Percentiles rank a stretch among this genome's conserved stretches.
phyloP scores from a whole-genome alignment of 2,113 vertebrate species.

The Anarhynchus alexandrinus region DNA sequence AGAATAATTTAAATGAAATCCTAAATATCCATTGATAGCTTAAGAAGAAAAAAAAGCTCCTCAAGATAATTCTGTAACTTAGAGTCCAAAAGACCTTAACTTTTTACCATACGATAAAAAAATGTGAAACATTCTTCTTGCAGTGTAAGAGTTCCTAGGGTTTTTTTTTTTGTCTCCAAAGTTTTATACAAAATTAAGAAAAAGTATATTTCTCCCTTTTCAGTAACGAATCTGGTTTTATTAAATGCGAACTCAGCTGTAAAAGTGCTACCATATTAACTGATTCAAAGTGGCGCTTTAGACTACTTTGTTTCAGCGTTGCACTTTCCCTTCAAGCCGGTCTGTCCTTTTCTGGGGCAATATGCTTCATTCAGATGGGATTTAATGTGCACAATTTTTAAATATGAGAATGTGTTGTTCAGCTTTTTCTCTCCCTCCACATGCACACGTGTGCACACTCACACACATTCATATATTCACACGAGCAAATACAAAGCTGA shows the following conservation, averaged over 20 bases:
- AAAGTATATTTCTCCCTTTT: neutral
- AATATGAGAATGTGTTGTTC: neutral
- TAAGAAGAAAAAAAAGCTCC: neutral
- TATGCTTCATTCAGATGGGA: neutral
- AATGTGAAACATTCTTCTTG: neutral
- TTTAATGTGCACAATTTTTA: neutral
- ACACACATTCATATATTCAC: neutral
- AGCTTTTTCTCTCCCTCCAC: neutral
- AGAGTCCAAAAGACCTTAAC: neutral
- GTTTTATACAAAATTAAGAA: neutral
- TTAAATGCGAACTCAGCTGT: neutral
- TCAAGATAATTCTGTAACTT: neutral
- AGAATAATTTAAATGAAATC: neutral
- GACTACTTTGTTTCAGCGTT: neutral
- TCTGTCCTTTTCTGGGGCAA: neutral
- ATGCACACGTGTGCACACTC: neutral
- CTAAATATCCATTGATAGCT: neutral
- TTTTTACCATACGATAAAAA: neutral
- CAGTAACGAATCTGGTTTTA: neutral
- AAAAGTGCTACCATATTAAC: neutral
- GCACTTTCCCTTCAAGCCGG: neutral
- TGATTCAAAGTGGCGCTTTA: neutral
- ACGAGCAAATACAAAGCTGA: neutral
- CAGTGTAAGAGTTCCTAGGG: neutral
- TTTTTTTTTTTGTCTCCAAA: neutral